phyloP scores from a whole-genome alignment of 1,140 invertebrate species.

The Drosophila punjabiensis region DNA sequence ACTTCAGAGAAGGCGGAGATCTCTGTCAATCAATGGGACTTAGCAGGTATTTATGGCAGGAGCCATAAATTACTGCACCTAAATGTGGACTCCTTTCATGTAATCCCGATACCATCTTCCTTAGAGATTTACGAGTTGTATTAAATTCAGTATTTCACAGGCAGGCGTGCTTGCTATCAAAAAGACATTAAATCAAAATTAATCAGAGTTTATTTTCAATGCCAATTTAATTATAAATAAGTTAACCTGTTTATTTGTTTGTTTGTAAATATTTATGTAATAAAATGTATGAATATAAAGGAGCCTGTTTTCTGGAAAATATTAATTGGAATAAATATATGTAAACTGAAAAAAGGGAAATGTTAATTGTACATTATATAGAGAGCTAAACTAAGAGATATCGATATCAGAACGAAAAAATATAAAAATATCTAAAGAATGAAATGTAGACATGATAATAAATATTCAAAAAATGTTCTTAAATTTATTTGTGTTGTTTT shows the following conservation, averaged over 20 bases:
- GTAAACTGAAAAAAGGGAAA: background rate
- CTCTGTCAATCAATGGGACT: slow-evolving; percentile 21
- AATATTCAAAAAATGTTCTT: background rate
- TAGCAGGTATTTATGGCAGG: background rate
- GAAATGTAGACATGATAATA: too few species aligned
- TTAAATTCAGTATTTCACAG: background rate
- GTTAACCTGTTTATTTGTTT: background rate
- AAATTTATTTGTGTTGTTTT: background rate
- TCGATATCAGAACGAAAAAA: too few species aligned
- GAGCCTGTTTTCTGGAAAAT: background rate
- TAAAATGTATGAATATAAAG: background rate
- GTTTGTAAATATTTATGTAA: slow-evolving; percentile 11
- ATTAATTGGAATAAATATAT: too few species aligned
- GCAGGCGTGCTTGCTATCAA: background rate
- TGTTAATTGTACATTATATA: background rate
- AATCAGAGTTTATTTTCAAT: background rate
- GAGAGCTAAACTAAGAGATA: too few species aligned
- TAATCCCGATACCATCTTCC: background rate
- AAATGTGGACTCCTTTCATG: background rate
- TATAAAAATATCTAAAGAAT: too few species aligned
- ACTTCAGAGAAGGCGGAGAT: background rate
- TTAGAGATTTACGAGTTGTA: background rate
- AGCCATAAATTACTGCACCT: background rate
- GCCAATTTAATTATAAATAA: slow-evolving; percentile 1
- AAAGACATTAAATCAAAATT: background rate